Conservation (phyloP, 2,113 vertebrate genomes). For the Potamarius usumacintae region DNA sequence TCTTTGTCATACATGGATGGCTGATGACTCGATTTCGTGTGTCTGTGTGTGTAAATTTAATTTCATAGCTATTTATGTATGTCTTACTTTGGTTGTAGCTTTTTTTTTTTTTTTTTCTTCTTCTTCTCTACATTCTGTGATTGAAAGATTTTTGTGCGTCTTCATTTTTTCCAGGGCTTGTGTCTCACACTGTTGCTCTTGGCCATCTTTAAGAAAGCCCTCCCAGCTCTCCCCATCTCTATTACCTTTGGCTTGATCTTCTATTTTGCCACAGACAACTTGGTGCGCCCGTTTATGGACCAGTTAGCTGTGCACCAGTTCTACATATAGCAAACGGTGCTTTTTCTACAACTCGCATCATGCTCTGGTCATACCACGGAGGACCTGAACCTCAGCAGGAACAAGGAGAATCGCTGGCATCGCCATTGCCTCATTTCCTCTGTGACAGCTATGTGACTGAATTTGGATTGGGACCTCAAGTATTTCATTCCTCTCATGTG, state of each 20-base stretch:
- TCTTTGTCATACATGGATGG: too few species aligned
- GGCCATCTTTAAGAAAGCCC: constrained; percentile 98
- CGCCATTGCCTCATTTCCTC: constrained; percentile 31
- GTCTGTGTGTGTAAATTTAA: too few species aligned
- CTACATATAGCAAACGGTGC: constrained; percentile 85
- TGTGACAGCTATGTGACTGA: constrained; percentile 57
- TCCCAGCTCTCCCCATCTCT: constrained; percentile 96
- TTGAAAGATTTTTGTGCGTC: neutral
- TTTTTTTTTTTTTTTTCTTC: too few species aligned
- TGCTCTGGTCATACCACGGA: constrained; percentile 21
- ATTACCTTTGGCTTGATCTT: constrained; percentile 98
- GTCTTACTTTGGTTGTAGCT: too few species aligned
- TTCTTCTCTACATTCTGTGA: too few species aligned
- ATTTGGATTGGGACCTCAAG: constrained; percentile 44
- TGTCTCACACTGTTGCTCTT: constrained; percentile 96
- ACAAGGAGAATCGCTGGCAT: constrained; percentile 36
- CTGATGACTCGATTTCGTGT: too few species aligned
- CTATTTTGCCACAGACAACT: constrained; percentile 98
- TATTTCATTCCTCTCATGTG: constrained; percentile 27
- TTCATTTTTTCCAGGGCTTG: constrained; percentile 78
- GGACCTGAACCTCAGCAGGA: constrained; percentile 44
- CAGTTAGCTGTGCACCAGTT: constrained; percentile 93
- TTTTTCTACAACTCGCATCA: constrained; percentile 9
- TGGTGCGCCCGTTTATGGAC: constrained; percentile 96
- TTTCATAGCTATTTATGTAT: too few species aligned